Conservation (phyloP, 2,113 vertebrate genomes). For the Mus spicilegus region DNA sequence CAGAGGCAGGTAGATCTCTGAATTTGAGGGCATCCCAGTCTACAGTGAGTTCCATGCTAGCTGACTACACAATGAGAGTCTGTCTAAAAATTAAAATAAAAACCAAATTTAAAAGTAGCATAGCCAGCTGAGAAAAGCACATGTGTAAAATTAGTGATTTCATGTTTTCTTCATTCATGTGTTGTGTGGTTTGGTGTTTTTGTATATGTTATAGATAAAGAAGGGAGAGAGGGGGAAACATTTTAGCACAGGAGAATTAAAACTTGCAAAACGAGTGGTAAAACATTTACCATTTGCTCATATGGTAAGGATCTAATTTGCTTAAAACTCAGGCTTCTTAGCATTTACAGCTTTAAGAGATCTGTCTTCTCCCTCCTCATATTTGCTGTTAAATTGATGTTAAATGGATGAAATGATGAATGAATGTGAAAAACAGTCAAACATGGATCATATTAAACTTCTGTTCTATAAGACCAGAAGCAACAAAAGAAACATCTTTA, state of each 20-base stretch:
- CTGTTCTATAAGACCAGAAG: slow-evolving; percentile 7
- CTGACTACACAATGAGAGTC: neutral
- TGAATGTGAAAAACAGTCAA: slow-evolving; percentile 19
- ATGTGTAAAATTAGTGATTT: slow-evolving; percentile 58
- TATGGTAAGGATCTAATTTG: slow-evolving; percentile 42
- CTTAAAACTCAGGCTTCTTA: slow-evolving; percentile 8
- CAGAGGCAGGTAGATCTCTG: neutral
- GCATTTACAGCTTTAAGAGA: slow-evolving; percentile 37
- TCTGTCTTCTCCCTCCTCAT: neutral
- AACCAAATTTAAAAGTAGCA: neutral
- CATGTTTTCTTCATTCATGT: slow-evolving; percentile 5
- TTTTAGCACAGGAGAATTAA: slow-evolving; percentile 53
- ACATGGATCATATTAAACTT: slow-evolving; percentile 44
- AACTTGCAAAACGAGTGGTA: slow-evolving; percentile 32
- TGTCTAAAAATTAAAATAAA: neutral
- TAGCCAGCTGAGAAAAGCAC: slow-evolving; percentile 27
- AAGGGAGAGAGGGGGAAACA: slow-evolving; percentile 19
- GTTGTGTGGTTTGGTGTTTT: slow-evolving; percentile 47
- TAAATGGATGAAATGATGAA: slow-evolving; percentile 55
- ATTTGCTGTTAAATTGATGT: slow-evolving; percentile 41
- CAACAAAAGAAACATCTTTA: neutral
- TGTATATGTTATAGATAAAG: slow-evolving; percentile 41
- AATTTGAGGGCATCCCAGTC: neutral
- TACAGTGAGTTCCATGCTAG: neutral
- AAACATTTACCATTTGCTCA: slow-evolving; percentile 44